Evolutionary conservation across 2,888 invertebrate species (phyloP).

Genomic region (Altica lythri): DNA sequence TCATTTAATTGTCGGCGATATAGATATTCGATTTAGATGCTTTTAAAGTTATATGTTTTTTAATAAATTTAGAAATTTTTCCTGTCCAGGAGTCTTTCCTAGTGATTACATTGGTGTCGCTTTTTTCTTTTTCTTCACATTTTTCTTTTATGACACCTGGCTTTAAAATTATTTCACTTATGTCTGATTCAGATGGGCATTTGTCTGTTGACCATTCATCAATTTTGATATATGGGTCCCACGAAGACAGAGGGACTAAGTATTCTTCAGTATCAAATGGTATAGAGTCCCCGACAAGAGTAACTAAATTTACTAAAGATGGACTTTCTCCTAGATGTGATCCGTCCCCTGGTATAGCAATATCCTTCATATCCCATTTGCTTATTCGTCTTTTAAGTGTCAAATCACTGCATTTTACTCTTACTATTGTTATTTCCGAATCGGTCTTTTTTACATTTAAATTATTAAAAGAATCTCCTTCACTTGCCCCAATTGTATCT

Average conservation of each 20-base stretch:
- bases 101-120: slow-evolving; percentile 9
- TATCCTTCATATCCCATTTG: slow-evolving; percentile 58
- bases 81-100: slow-evolving; percentile 45
- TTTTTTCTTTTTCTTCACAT: slow-evolving; percentile 10
- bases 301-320: slow-evolving; percentile 65
- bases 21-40: too few species aligned
- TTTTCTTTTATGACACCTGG: slow-evolving; percentile 16
- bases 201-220: slow-evolving; percentile 41
- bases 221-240: slow-evolving; percentile 57
- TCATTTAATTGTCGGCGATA: too few species aligned
- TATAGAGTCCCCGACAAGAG: slow-evolving; percentile 56
- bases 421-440: slow-evolving; percentile 64
- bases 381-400: slow-evolving; percentile 51
- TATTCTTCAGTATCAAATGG: slow-evolving; percentile 56
- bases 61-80: slow-evolving; percentile 48
- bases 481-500: slow-evolving; percentile 42
- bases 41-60: slow-evolving; percentile 34
- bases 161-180: slow-evolving; percentile 16
- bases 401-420: slow-evolving; percentile 58
- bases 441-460: slow-evolving; percentile 61
- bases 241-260: slow-evolving; percentile 63
- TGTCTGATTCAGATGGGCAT: slow-evolving; percentile 33
- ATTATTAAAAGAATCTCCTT: slow-evolving; percentile 42
- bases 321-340: slow-evolving; percentile 63
- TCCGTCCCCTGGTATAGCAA: slow-evolving; percentile 62